Percentiles rank a stretch among this genome's conserved stretches.
phyloP scores from a whole-genome alignment of 2,113 vertebrate genomes.

The Zapornia atra region DNA sequence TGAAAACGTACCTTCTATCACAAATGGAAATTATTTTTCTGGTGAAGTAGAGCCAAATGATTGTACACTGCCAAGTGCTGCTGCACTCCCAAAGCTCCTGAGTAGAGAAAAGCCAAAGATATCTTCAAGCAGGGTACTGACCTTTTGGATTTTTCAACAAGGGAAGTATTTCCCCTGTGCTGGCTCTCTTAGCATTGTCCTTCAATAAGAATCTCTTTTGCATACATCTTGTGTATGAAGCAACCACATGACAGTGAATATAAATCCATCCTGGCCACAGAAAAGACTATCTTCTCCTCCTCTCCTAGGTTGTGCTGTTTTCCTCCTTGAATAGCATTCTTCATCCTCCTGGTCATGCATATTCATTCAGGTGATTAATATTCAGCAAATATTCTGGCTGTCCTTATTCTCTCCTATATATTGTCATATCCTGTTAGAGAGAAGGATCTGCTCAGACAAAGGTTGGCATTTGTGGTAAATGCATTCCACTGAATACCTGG shows the following conservation, averaged over 20 bases:
- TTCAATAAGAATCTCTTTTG: background rate
- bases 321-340: background rate
- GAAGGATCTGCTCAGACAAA: background rate
- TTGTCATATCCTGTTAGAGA: background rate
- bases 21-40: conserved; percentile 26
- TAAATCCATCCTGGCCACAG: background rate
- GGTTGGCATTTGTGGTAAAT: background rate
- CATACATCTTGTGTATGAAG: background rate
- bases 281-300: background rate
- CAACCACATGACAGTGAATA: background rate
- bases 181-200: background rate
- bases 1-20: conserved; percentile 10
- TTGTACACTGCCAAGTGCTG: background rate
- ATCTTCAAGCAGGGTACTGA: background rate
- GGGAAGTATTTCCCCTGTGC: background rate
- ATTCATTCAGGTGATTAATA: background rate
- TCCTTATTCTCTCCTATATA: background rate
- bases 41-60: background rate
- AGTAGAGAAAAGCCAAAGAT: background rate
- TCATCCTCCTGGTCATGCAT: background rate
- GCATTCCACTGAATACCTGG: background rate
- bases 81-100: background rate
- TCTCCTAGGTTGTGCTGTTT: background rate
- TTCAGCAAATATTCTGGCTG: background rate
- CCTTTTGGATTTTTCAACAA: background rate